Percentiles rank a stretch among this genome's conserved stretches.
Evolutionary conservation across 1,140 invertebrate species (phyloP).

Genomic region (Hyles euphorbiae): DNA sequence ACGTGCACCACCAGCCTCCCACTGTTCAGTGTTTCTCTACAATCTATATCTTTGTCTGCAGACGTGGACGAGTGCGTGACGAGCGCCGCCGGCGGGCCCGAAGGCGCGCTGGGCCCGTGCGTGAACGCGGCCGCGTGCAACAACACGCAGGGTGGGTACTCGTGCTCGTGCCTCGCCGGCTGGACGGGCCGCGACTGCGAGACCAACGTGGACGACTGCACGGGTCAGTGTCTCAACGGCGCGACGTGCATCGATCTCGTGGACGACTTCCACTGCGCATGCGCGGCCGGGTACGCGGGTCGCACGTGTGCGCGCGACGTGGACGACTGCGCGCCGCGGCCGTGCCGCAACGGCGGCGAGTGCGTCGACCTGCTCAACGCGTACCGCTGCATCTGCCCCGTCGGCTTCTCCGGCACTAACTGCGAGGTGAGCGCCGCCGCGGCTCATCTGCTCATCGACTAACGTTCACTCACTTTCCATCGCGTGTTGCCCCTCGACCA

Average conservation of each 20-base stretch:
- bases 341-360: conserved; percentile 90
- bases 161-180: conserved; percentile 87
- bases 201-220: conserved; percentile 92
- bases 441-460: neutral
- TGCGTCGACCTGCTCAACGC: conserved; percentile 88
- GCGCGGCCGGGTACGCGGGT: conserved; percentile 85
- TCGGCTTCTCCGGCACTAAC: conserved; percentile 86
- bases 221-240: conserved; percentile 90
- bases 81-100: conserved; percentile 26
- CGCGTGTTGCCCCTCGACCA: conserved; percentile 3
- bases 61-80: conserved; percentile 81
- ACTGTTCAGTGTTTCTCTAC: neutral
- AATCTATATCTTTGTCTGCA: conserved; percentile 26
- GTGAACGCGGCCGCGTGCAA: conserved; percentile 88
- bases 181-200: conserved; percentile 93
- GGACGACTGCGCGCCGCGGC: conserved; percentile 84
- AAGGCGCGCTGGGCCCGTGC: conserved; percentile 78
- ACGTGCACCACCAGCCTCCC: neutral
- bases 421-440: conserved; percentile 79
- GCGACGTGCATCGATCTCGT: conserved; percentile 90
- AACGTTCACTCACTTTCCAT: neutral
- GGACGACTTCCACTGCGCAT: conserved; percentile 89
- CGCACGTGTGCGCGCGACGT: conserved; percentile 82
- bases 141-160: conserved; percentile 89
- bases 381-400: conserved; percentile 89